phyloP scores from a whole-genome alignment of 2,888 invertebrate genomes.

The Ceramica pisi region DNA sequence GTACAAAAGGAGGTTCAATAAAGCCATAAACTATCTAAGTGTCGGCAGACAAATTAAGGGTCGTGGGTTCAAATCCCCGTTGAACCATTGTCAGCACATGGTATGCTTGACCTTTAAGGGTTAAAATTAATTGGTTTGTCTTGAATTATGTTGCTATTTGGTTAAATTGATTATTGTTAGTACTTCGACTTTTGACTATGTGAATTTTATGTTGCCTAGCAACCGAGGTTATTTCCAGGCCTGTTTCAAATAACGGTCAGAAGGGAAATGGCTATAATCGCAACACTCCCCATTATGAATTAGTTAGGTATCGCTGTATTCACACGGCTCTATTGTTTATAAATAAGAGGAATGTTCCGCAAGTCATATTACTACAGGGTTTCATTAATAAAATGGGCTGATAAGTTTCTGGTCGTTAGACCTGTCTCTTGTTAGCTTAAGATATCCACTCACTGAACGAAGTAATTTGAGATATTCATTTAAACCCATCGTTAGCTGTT shows the following conservation, averaged over 20 bases:
- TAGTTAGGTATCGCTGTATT: neutral
- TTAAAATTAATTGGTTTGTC: neutral
- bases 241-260: neutral
- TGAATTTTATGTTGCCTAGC: neutral
- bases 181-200: neutral
- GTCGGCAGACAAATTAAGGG: slow-evolving; percentile 26
- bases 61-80: slow-evolving; percentile 39
- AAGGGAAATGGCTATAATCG: neutral
- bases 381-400: neutral
- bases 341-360: neutral
- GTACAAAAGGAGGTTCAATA: slow-evolving; percentile 12
- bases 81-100: neutral
- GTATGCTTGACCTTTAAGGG: neutral
- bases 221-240: no score
- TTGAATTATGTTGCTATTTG: slow-evolving; percentile 6
- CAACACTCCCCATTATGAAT: neutral
- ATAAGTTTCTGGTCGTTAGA: neutral
- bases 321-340: neutral
- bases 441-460: neutral
- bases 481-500: neutral
- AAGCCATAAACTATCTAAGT: slow-evolving; percentile 18
- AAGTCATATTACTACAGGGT: neutral
- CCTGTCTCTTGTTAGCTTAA: neutral
- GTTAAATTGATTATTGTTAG: slow-evolving; percentile 2
- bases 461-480: neutral